Evolutionary conservation across 2,797 vertebrate genomes (phyloP), one percentile per base, ranked within the genome.

Genomic region (Anabas testudineus): DNA sequence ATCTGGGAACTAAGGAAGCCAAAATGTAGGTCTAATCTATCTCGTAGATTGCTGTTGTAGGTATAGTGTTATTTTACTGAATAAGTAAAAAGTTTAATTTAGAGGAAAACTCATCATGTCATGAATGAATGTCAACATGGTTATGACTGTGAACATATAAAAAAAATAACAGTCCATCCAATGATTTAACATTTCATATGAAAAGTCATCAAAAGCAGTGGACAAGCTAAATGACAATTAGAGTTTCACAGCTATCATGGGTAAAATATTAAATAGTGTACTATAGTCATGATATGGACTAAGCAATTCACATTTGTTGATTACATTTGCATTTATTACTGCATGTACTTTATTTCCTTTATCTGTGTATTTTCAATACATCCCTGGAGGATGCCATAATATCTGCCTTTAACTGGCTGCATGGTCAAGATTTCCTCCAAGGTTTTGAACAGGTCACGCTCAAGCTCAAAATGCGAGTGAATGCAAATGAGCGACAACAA

Each of bases 401-500:
- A 71, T 60, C 53, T 46, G 32, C 55, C 19, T 64, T 47, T 47
- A 47, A 76, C 43, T 5, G 24, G 7, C 55, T 72, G 60, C 65
- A 60, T 47, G 67, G 81, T 81, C 76, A 79, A 83, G 72, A 78
- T 62, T 78, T 51, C 63, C 77, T 77, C 58, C 36, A 24, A 76
- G 81, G 76, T 77, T 85, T 60, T 59, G 43, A 71, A 54, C 22
- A n/a, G 67, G 71, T 85, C 67, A 48, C 4, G 34, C 64, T 79
- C 46, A 1, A 51, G 60, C 55, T 80, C 24, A 42, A 75, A 76
- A 78, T 76, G 37, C 30, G 34, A 78, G 62, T 43, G 67, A 66
- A 88, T 88, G 74, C 74, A 87, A 87, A 85, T 88, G 72, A 88
- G 58, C 41, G 10, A 63, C 60, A 78, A 82, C 79, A 85, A 87